Conservation (phyloP, 2,888 invertebrate species). For the Campoplex nolae region DNA sequence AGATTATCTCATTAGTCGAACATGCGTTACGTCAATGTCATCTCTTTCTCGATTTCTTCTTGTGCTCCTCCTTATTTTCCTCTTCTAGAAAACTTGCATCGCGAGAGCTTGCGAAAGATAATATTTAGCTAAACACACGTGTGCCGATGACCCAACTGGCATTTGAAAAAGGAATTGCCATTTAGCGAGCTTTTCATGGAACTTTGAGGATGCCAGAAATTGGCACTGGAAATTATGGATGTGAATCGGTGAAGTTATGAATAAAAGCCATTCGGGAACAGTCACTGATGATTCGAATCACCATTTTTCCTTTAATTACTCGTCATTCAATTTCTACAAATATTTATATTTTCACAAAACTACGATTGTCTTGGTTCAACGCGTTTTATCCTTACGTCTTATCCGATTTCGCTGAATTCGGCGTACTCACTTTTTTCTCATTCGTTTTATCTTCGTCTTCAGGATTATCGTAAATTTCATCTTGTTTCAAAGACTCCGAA, state of each 20-base stretch:
- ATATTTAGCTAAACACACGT: background rate
- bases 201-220: background rate
- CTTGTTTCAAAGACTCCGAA: slow-evolving; percentile 61
- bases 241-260: background rate
- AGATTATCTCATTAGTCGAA: slow-evolving; percentile 70
- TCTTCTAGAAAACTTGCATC: slow-evolving; percentile 37
- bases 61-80: slow-evolving; percentile 9
- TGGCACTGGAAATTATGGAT: background rate
- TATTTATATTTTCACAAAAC: background rate
- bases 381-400: background rate
- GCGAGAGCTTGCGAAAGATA: slow-evolving; percentile 11
- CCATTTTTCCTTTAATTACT: slow-evolving; percentile 18
- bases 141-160: slow-evolving; percentile 15
- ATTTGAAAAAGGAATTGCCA: background rate
- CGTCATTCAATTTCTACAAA: background rate
- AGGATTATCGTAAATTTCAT: slow-evolving; percentile 49
- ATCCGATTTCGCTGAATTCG: slow-evolving; percentile 25
- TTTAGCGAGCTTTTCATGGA: background rate
- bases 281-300: background rate
- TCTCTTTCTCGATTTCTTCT: slow-evolving; percentile 42
- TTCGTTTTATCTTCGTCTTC: slow-evolving; percentile 40
- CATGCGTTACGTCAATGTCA: slow-evolving; percentile 66
- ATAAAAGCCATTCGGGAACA: background rate
- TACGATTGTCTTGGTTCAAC: slow-evolving; percentile 33
- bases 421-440: background rate